Base-by-base conservation (phyloP, 1,140 invertebrate species). In the Saccostrea cuccullata region DNA sequence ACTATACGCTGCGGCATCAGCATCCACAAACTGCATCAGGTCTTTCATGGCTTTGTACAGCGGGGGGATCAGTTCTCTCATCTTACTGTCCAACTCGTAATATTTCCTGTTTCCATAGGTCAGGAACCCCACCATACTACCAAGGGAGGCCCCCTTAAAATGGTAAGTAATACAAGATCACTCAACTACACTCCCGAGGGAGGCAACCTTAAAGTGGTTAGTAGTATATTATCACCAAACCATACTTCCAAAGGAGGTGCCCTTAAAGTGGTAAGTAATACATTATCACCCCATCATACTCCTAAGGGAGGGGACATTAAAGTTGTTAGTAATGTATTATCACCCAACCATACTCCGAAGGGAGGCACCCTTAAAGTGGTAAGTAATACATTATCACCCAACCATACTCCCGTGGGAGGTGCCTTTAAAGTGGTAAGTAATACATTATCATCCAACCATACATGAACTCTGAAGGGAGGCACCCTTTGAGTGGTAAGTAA, bases 41-140 rank as follows among this genome's bases (percentile, higher is more conserved):
- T 96, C 94, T 85, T 95, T 95, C 93, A 96, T 95, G 8, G 95
- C 92, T 55, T 94, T 92, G 92, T 96, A 96, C 15, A 96, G 90
- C 2, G 95, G 93, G 8, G 96, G 96, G 84, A 96, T 95, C 30
- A 96, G 85, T 85, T 92, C 86, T 89, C 96, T 92, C 95, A 96
- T 96, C 55, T 94, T 91, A 6, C 87, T 82, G 92, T 96, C 96
- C 47, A 96, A 91, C 77, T 94, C 91, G 88, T 96, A 95, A 95
- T 96, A 96, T 90, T 96, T 96, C 86, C 94, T 94, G 88, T 96
- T 96, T 1, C 96, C 96, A 92, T 96, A 96, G 0, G 96, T 96
- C 89, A 96, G 91, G 87, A 96, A 95, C 0, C 96, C 96, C 56
- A 96, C 96, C 96, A 96, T 96, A 17, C 95, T 94, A 20, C 95